Evolutionary conservation across 1,140 invertebrate genomes (phyloP).

Genomic region (Brachionus plicatilis): DNA sequence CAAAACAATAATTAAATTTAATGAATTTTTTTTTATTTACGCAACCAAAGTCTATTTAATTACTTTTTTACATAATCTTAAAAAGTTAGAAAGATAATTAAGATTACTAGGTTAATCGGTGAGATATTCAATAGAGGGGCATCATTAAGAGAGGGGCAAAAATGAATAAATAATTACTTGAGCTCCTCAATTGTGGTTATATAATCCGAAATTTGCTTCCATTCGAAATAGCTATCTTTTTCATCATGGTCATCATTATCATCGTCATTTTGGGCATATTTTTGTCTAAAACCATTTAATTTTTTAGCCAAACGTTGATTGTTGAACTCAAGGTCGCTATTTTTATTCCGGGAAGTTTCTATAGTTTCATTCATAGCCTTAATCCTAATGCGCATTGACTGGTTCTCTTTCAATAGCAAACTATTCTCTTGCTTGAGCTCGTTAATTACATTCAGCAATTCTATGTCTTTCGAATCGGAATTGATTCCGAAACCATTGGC

Average conservation of each 20-base stretch:
- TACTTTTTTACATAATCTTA: too few relatives aligned
- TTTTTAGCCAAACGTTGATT: neutral
- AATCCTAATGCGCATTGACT: conserved; percentile 74
- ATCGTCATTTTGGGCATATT: neutral
- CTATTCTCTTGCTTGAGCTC: conserved; percentile 93
- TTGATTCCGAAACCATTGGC: neutral
- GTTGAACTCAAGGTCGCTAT: conserved; percentile 64
- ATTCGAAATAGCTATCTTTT: conserved; percentile 56
- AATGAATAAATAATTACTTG: conserved; percentile 52
- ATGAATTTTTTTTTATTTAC: neutral
- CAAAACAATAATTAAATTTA: too few relatives aligned
- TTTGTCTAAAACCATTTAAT: neutral
- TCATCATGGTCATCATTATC: conserved; percentile 45
- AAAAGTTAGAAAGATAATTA: neutral
- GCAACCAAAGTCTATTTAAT: neutral
- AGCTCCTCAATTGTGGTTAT: conserved; percentile 84
- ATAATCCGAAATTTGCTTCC: conserved; percentile 72
- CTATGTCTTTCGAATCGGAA: conserved; percentile 65
- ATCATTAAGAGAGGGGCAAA: neutral
- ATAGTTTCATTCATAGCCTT: conserved; percentile 90
- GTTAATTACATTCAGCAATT: conserved; percentile 67
- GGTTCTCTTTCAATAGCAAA: conserved; percentile 80
- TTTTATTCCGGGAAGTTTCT: conserved; percentile 72
- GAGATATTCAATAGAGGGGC: neutral
- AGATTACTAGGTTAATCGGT: neutral